phyloP scores from a whole-genome alignment of 2,888 invertebrate species.

The Didymodactylos carnosus region DNA sequence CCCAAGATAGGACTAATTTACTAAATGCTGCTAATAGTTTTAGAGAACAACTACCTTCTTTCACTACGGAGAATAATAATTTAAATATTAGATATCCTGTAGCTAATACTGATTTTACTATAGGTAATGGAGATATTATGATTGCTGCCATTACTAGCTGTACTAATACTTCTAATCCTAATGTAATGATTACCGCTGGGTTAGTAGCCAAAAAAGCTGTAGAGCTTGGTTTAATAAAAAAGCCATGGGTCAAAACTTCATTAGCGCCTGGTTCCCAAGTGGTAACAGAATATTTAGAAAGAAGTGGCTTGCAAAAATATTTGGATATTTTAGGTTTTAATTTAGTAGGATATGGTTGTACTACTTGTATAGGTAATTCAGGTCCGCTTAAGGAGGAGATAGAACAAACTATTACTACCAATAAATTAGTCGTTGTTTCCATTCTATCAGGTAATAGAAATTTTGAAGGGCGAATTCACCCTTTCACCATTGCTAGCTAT shows the following conservation, averaged over 20 bases:
- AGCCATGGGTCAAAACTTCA: slow-evolving; percentile 86
- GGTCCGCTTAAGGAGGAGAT: no score
- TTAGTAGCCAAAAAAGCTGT: slow-evolving; percentile 80
- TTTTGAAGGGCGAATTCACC: slow-evolving; percentile 93
- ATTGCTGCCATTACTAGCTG: slow-evolving; percentile 94
- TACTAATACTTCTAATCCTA: slow-evolving; percentile 91
- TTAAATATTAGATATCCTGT: no score
- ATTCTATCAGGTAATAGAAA: slow-evolving; percentile 91
- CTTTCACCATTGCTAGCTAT: slow-evolving; percentile 85
- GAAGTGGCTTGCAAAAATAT: slow-evolving; percentile 73
- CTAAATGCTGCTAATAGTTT: no score
- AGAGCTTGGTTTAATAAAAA: slow-evolving; percentile 62
- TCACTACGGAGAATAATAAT: background rate
- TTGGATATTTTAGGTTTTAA: slow-evolving; percentile 61
- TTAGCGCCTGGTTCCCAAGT: slow-evolving; percentile 90
- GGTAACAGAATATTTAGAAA: slow-evolving; percentile 67
- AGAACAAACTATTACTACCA: slow-evolving; percentile 40
- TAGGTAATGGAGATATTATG: slow-evolving; percentile 74
- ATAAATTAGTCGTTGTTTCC: slow-evolving; percentile 77
- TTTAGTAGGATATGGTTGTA: slow-evolving; percentile 93
- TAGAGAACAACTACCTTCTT: no score
- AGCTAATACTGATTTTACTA: slow-evolving; percentile 55
- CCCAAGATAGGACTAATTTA: slow-evolving; percentile 82
- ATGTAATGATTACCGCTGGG: slow-evolving; percentile 90
- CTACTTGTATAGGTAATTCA: slow-evolving; percentile 99